Conservation (phyloP, 2,113 vertebrate species). For the Microcebus lehilahytsara region DNA sequence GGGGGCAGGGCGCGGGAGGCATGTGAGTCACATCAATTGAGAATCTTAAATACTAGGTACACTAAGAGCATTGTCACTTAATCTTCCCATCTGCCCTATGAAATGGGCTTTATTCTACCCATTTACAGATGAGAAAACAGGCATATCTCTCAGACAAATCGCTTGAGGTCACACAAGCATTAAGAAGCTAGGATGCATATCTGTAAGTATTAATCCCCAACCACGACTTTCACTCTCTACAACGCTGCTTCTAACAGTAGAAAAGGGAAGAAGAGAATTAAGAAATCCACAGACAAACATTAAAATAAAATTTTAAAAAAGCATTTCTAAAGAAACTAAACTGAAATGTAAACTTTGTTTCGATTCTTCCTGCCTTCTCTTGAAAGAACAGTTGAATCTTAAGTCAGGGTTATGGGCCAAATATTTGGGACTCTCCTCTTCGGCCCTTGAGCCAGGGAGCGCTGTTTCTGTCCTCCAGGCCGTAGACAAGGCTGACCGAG, state of each 20-base stretch:
- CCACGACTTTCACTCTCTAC: neutral
- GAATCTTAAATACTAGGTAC: neutral
- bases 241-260: neutral
- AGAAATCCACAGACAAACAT: neutral
- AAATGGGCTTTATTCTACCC: neutral
- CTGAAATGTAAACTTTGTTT: neutral
- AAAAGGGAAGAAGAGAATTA: neutral
- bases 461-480: neutral
- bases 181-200: neutral
- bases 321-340: neutral
- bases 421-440: neutral
- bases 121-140: neutral
- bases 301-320: neutral
- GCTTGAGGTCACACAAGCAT: neutral
- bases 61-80: neutral
- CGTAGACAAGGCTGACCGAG: neutral
- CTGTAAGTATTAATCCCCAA: neutral
- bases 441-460: neutral
- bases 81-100: neutral
- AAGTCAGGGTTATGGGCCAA: neutral
- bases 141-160: neutral
- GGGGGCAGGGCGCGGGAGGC: neutral
- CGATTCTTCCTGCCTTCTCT: neutral
- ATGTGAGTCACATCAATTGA: neutral
- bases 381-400: neutral